Evolutionary conservation across 2,113 vertebrate genomes (phyloP).

Genomic region (Microcebus lehilahytsara): DNA sequence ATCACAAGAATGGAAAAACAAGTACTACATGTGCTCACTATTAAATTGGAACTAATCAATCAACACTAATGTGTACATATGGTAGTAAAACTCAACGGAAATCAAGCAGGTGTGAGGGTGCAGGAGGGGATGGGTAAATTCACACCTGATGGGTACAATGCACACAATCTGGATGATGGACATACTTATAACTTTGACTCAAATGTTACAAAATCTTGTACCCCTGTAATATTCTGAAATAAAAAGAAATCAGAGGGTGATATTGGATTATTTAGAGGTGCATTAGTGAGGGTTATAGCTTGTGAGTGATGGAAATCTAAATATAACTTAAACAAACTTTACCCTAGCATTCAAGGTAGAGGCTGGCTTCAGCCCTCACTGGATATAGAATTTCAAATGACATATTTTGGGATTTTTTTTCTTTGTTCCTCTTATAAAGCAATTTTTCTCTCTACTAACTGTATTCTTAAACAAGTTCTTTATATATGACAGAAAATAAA

Average conservation of each 20-base stretch:
- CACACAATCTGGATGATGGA: too few relatives aligned
- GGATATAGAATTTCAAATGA: background rate
- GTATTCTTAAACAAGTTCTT: background rate
- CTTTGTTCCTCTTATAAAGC: background rate
- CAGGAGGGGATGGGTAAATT: too few relatives aligned
- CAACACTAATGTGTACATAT: too few relatives aligned
- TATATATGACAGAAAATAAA: background rate
- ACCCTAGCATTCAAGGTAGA: background rate
- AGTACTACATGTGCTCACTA: too few relatives aligned
- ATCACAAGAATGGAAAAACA: too few relatives aligned
- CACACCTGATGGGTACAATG: too few relatives aligned
- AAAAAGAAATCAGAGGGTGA: background rate
- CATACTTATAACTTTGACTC: too few relatives aligned
- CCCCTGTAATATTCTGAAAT: too few relatives aligned
- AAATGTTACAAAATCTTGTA: too few relatives aligned
- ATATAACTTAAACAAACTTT: background rate
- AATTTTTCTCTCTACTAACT: background rate
- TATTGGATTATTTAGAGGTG: background rate
- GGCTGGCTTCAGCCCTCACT: background rate
- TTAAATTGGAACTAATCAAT: too few relatives aligned
- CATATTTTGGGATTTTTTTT: background rate
- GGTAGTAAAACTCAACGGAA: too few relatives aligned
- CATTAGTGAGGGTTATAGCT: background rate
- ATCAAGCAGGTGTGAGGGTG: too few relatives aligned
- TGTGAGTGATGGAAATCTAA: background rate